Percentiles rank a stretch among this genome's conserved stretches.
phyloP scores from a whole-genome alignment of 2,797 vertebrate species.

The Labeo calbasu region DNA sequence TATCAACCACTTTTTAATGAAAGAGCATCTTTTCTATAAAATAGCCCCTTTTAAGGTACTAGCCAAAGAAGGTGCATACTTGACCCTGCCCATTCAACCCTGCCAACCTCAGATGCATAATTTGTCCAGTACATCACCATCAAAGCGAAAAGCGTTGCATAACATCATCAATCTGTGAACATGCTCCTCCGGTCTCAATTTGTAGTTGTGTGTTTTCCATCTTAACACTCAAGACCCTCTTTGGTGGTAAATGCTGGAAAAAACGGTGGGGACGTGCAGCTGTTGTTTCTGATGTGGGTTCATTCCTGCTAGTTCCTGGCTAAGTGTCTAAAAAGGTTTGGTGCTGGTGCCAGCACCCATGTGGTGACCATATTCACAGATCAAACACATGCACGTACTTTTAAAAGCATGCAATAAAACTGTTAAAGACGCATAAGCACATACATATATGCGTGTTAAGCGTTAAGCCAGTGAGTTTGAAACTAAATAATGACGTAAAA shows the following conservation, averaged over 20 bases:
- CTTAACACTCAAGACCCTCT: conserved; percentile 16
- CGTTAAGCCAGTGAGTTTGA: not conserved
- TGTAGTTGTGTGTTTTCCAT: conserved; percentile 14
- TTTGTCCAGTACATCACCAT: conserved; percentile 10
- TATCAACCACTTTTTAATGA: not conserved
- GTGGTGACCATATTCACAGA: conserved; percentile 35
- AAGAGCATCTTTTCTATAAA: not conserved
- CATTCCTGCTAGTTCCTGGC: not conserved
- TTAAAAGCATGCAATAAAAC: conserved; percentile 8
- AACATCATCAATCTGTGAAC: not conserved
- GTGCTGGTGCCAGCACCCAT: conserved; percentile 1
- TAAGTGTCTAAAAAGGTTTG: conserved; percentile 27
- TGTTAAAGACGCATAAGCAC: not conserved
- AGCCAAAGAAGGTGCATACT: not conserved
- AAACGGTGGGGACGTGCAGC: conserved; percentile 1
- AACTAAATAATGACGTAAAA: not conserved
- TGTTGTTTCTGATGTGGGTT: conserved; percentile 44
- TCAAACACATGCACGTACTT: not conserved
- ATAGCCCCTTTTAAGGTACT: not conserved
- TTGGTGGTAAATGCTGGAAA: conserved; percentile 6
- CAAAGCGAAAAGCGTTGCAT: not conserved
- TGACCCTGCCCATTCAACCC: not conserved
- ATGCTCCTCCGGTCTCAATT: conserved; percentile 15
- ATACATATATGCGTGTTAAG: not conserved
- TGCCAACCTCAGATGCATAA: not conserved